phyloP scores from a whole-genome alignment of 2,888 invertebrate genomes.

The Plebejus anna region DNA sequence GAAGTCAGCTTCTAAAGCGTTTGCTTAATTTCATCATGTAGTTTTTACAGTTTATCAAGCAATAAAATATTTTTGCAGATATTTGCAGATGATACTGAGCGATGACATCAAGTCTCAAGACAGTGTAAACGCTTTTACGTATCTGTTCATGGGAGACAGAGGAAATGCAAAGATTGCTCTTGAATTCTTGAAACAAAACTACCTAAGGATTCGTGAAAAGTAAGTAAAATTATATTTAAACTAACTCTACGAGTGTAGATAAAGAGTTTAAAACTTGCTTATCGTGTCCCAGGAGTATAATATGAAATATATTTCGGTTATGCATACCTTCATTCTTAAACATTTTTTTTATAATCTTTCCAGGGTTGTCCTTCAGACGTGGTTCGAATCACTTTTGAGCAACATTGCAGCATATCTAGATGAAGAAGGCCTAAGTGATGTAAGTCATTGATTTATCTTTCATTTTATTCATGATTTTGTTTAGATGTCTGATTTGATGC shows the following conservation, averaged over 20 bases:
- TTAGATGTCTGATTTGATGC: background rate
- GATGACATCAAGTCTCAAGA: conserved; percentile 66
- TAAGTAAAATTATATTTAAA: conserved; percentile 43
- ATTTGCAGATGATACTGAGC: conserved; percentile 54
- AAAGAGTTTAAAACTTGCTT: background rate
- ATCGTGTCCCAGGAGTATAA: background rate
- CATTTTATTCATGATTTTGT: background rate
- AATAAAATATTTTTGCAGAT: conserved; percentile 44
- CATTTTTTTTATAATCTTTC: conserved; percentile 37
- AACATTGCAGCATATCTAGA: conserved; percentile 60
- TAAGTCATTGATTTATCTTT: conserved; percentile 46
- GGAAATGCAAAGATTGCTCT: conserved; percentile 56
- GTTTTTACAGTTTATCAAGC: too few relatives aligned
- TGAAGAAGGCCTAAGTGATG: conserved; percentile 58
- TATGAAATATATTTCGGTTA: background rate
- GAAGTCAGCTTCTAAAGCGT: too few relatives aligned
- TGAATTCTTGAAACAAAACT: conserved; percentile 53
- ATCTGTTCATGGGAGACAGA: conserved; percentile 60
- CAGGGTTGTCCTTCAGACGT: conserved; percentile 58
- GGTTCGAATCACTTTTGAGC: conserved; percentile 54
- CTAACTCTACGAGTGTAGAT: background rate
- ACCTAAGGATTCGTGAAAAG: conserved; percentile 53
- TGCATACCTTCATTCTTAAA: background rate
- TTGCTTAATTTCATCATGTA: too few relatives aligned
- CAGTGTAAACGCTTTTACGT: conserved; percentile 61